These are phyloP conservation scores for Aleiodes alternator DNA, from an alignment of 2,888 invertebrate genomes.

Conservation along the genomic window DNA sequence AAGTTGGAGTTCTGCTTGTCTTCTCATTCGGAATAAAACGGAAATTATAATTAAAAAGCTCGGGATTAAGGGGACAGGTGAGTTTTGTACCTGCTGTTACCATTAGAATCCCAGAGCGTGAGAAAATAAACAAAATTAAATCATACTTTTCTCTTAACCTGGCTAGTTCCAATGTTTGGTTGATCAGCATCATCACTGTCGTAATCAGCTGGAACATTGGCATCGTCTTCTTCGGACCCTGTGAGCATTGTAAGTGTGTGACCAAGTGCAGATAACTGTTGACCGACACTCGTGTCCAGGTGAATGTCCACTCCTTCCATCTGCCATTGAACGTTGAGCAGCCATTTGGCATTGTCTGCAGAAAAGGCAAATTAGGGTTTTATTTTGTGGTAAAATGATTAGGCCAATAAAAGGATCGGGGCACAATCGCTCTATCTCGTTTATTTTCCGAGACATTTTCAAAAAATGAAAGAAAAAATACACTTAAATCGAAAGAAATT, in stretches of 20 bases:
- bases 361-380: conserved; percentile 58
- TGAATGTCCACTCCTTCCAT: conserved; percentile 99
- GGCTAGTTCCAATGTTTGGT: conserved; percentile 77
- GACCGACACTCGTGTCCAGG: conserved; percentile 96
- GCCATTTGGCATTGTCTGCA: conserved; percentile 96
- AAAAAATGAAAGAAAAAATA: too few relatives aligned
- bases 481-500: too few relatives aligned
- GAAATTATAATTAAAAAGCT: background rate
- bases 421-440: too few relatives aligned
- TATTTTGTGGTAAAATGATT: too few relatives aligned
- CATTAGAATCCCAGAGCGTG: conserved; percentile 39
- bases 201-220: conserved; percentile 81
- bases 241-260: conserved; percentile 97
- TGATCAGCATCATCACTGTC: conserved; percentile 88
- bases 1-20: background rate
- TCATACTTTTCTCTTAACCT: conserved; percentile 74
- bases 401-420: too few relatives aligned
- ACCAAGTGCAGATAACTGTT: conserved; percentile 94
- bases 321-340: conserved; percentile 98
- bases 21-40: background rate
- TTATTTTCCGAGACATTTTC: too few relatives aligned
- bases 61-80: conserved; percentile 5
- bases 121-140: conserved; percentile 56
- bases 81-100: conserved; percentile 39
- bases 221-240: conserved; percentile 91